These are phyloP conservation scores for Acanthopleura granulata DNA, from an alignment of 2,888 invertebrate species.

Conservation along the genomic window DNA sequence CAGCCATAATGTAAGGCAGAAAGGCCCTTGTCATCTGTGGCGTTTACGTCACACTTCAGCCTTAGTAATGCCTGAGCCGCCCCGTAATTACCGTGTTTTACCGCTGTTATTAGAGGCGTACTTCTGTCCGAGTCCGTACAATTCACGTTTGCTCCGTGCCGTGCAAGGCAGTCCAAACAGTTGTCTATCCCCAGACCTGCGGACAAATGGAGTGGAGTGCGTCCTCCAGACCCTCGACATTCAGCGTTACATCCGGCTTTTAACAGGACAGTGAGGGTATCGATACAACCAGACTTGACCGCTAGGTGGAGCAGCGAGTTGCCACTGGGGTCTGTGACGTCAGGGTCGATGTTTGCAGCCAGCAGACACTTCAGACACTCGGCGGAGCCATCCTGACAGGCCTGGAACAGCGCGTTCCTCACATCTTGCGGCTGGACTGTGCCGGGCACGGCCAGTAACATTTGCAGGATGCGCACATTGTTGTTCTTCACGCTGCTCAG, in stretches of 20 bases:
- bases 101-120: conserved; percentile 58
- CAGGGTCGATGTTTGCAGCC: conserved; percentile 38
- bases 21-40: conserved; percentile 67
- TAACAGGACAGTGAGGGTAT: conserved; percentile 35
- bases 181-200: conserved; percentile 45
- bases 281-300: conserved; percentile 34
- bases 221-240: conserved; percentile 26
- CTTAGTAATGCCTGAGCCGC: conserved; percentile 33
- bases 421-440: conserved; percentile 42
- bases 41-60: conserved; percentile 47
- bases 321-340: conserved; percentile 34
- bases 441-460: conserved; percentile 46
- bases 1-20: conserved; percentile 71
- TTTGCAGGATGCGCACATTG: conserved; percentile 42
- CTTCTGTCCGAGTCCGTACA: conserved; percentile 46
- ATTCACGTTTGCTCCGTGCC: conserved; percentile 46
- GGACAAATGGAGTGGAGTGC: conserved; percentile 52
- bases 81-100: conserved; percentile 31
- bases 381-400: conserved; percentile 40
- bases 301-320: conserved; percentile 47
- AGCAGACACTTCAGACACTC: conserved; percentile 46
- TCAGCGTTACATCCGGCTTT: conserved; percentile 37
- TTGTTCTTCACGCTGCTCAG: conserved; percentile 36
- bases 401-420: conserved; percentile 40
- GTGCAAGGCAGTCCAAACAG: conserved; percentile 44